phyloP scores from a whole-genome alignment of 1,140 invertebrate species.

The Temnothorax curvispinosus region DNA sequence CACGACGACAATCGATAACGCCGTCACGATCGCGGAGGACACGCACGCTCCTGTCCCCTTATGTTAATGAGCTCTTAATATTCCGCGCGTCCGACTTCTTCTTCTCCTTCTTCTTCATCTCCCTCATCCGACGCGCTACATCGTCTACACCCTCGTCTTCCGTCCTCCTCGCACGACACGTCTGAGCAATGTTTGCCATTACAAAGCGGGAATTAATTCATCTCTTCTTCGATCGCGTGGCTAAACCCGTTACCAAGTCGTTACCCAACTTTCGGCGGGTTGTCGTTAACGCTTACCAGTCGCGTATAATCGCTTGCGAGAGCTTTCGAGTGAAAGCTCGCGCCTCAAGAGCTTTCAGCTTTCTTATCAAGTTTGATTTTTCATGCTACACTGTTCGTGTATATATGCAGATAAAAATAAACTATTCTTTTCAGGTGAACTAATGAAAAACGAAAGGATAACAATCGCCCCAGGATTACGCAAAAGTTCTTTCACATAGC shows the following conservation, averaged over 20 bases:
- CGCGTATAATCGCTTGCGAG: conserved; percentile 7
- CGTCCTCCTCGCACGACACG: conserved; percentile 30
- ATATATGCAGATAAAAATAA: background rate
- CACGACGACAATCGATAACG: conserved; percentile 82
- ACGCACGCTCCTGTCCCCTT: conserved; percentile 81
- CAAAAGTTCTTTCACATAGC: conserved; percentile 7
- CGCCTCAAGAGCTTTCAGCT: too few species aligned
- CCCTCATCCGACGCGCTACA: conserved; percentile 28
- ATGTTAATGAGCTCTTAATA: conserved; percentile 84
- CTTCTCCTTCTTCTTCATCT: conserved; percentile 65
- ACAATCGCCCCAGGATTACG: conserved; percentile 13
- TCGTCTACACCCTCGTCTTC: conserved; percentile 44
- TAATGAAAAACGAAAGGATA: conserved; percentile 6
- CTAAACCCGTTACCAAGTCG: conserved; percentile 42
- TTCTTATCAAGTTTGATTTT: background rate
- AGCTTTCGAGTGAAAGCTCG: background rate
- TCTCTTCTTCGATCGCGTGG: conserved; percentile 58
- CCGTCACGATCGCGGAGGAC: conserved; percentile 82
- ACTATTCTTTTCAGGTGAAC: background rate
- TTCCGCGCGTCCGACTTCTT: conserved; percentile 75
- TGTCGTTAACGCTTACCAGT: background rate
- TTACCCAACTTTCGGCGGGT: conserved; percentile 24
- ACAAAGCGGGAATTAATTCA: conserved; percentile 63
- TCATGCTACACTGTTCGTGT: background rate
- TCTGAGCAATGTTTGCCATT: conserved; percentile 47